Base-by-base conservation (phyloP, 2,113 vertebrate species). In the Ellobius talpinus region DNA sequence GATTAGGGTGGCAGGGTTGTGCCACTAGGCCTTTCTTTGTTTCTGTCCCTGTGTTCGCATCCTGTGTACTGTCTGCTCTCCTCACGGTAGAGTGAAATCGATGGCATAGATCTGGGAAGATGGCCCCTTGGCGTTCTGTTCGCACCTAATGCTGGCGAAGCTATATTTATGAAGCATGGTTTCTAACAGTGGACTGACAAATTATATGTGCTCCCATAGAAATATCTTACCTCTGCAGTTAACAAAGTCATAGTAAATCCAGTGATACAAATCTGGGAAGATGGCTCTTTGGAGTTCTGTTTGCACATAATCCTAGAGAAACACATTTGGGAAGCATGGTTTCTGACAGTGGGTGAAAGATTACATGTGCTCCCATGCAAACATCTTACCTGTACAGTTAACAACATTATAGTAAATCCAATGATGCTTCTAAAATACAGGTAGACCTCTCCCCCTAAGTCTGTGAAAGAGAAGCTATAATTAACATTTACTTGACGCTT, bases 401-500 rank as follows among this genome's bases (percentile, higher is more conserved):
- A 82, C 87, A 78, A 11, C 61, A 12, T 97, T 21, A 95, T 94
- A 65, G 85, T 63, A 68, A 55, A 93, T 87, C 68, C 76, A 88
- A 81, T 74, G 61, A 79, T 73, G 85, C 26, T 88, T 84, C 31
- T 76, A n/a, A 95, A 73, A 45, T 82, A 81, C 10, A 92, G 73
- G 55, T 89, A 74, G 61, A 73, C 33, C 61, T 45, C 55, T 89
- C 42, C 36, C 87, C 36, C 66, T 89, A 92, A 87, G 17, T 96
- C 9, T 86, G 1, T 70, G 14, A 33, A 92, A 93, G 87, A 72
- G 73, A 88, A 93, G 23, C 87, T 97, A 39, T 97, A 91, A 93
- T 94, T 96, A 96, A 89, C 85, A 94, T 93, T 96, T 94, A 65
- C n/a, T 65, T 78, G 19, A 50, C 31, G 50, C 79, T 96, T 92